Base-by-base conservation (phyloP, 2,888 invertebrate genomes). In the Seira sanloemensis region DNA sequence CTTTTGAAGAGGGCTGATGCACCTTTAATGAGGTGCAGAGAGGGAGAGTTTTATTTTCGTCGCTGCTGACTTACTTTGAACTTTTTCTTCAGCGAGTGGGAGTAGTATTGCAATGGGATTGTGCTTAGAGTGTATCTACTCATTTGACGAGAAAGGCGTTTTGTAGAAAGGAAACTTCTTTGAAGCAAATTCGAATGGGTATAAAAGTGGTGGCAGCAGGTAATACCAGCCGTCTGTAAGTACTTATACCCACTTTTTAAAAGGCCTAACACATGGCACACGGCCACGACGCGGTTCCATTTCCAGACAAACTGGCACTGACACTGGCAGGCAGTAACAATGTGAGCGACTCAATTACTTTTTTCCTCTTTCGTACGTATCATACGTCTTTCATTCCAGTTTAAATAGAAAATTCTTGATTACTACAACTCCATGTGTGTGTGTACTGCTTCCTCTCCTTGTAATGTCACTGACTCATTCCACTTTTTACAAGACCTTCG, bases 11-110 rank as follows among this genome's bases (percentile, higher is more conserved):
- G 12, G 12, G 1, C 67, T 82, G 76, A 82, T 82, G 65, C 81
- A 82, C 76, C 81, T 76, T 82, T 82, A 82, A 82, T 82, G 81
- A 82, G 71, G 46, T 77, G 67, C 72, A 76, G 23, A 67, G 54
- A 50, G 50, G n/a, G 50, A 50, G 50, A 50, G 50, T 50, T 50
- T n/a, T 18, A 2, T 58, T 25, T 75, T 54, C 50, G 2, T n/a
- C n/a, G 50, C 50, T 50, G 5, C 25, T 69, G 62, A 69, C 69
- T 74, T 72, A 54, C 54, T 58, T 75, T 68, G 23, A 69, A 68
- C 26, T n/a, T 24, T 21, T 46, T 67, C 24, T 50, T 67, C 21
- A 24, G 72, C 21, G n/a, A 37, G 80, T 23, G 69, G 74, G 66
- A 67, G 46, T n/a, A n/a, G n/a, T n/a, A n/a, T n/a, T n/a, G n/a